phyloP scores from a whole-genome alignment of 2,888 invertebrate species.

The Theristus sp. region DNA sequence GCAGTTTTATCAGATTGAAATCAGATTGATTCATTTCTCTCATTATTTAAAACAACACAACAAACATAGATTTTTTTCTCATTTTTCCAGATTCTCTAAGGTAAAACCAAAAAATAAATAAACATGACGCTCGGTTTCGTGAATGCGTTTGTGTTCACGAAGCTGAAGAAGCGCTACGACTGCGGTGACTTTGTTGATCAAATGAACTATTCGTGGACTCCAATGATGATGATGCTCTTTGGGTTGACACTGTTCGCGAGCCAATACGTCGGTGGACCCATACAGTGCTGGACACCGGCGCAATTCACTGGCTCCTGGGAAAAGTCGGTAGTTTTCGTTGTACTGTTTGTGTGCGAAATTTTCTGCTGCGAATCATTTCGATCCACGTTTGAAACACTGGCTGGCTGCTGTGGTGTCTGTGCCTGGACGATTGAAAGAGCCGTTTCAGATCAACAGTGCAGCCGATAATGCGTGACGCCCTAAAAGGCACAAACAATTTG shows the following conservation, averaged over 20 bases:
- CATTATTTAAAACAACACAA: too few species aligned
- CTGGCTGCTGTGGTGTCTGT: too few species aligned
- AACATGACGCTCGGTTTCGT: not conserved
- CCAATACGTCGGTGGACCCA: slow-evolving; percentile 28
- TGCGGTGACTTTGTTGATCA: not conserved
- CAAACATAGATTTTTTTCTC: too few species aligned
- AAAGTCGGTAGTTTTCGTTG: slow-evolving; percentile 16
- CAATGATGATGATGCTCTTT: not conserved
- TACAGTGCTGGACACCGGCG: slow-evolving; percentile 29
- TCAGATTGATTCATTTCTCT: too few species aligned
- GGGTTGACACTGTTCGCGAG: slow-evolving; percentile 9
- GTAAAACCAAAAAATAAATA: not conserved
- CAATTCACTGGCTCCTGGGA: slow-evolving; percentile 25
- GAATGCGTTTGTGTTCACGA: not conserved
- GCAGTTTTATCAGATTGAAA: too few species aligned
- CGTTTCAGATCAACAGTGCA: too few species aligned
- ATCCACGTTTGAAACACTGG: not conserved
- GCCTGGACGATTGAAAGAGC: too few species aligned
- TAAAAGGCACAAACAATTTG: too few species aligned
- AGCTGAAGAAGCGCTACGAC: not conserved
- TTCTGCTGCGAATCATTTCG: not conserved
- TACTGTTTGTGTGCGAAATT: not conserved
- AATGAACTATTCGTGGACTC: not conserved
- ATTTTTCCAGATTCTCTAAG: too few species aligned
- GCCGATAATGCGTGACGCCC: too few species aligned